phyloP scores from a whole-genome alignment of 2,888 invertebrate species.

The Scotopteryx bipunctaria region DNA sequence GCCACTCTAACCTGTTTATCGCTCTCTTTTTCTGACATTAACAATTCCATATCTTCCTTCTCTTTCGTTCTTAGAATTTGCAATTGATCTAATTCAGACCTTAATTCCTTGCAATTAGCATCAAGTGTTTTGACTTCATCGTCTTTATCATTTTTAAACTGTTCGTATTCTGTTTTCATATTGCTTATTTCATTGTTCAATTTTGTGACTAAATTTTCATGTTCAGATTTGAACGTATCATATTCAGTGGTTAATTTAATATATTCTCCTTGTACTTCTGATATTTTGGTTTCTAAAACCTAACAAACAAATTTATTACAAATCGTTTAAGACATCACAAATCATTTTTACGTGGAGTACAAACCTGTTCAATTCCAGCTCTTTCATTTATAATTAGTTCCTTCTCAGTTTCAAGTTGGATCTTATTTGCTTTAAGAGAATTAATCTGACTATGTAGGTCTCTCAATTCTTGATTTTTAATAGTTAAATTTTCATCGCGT shows the following conservation, averaged over 20 bases:
- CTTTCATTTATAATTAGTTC: constrained; percentile 45
- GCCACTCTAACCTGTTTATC: constrained; percentile 66
- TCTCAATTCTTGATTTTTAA: constrained; percentile 63
- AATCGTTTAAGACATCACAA: constrained; percentile 41
- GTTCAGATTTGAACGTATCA: constrained; percentile 45
- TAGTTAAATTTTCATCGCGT: constrained; percentile 51
- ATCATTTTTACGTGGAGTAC: constrained; percentile 38
- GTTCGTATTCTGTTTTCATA: constrained; percentile 47
- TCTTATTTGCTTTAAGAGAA: constrained; percentile 44
- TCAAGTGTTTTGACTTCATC: constrained; percentile 53
- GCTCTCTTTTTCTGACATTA: constrained; percentile 54
- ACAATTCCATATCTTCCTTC: constrained; percentile 52
- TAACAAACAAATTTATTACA: constrained; percentile 49
- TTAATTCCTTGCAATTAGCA: constrained; percentile 47
- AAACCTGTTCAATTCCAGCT: constrained; percentile 63
- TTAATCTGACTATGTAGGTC: constrained; percentile 55
- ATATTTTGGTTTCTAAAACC: constrained; percentile 56
- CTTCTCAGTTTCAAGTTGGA: constrained; percentile 45
- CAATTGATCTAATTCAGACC: constrained; percentile 51
- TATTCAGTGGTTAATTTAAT: constrained; percentile 43
- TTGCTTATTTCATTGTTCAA: constrained; percentile 50
- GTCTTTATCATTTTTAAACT: constrained; percentile 49
- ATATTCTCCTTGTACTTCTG: constrained; percentile 46
- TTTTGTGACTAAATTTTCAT: constrained; percentile 42
- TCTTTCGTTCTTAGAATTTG: constrained; percentile 52